Evolutionary conservation across 2,888 invertebrate genomes (phyloP), one percentile per base, ranked within the genome.

Genomic region (Athrips mouffetella): DNA sequence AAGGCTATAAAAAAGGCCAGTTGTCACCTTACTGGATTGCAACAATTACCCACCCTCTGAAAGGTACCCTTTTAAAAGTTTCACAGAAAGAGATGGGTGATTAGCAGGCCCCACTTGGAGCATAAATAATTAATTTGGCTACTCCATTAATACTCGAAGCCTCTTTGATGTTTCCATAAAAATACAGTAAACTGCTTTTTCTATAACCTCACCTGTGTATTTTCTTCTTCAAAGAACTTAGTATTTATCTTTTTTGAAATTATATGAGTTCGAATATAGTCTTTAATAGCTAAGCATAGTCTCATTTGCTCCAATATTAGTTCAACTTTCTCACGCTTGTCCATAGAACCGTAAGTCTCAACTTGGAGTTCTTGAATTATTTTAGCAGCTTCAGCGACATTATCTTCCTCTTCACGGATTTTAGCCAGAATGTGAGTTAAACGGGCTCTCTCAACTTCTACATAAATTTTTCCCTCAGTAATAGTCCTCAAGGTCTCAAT

Each of bases 271-370:
- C 99, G 93, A 55, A 99, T 94, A 75, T 95, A 98, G 80, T 99
- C 99, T 67, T 98, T 95, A 70, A 97, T 98, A 0, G 96, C 94
- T 46, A 99, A 87, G 74, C 99, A 99, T 6, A 99, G 89, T 49
- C 99, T 91, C 98, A 99, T 99, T 83, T 99, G 99, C 79, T 99
- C 99, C 59, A 99, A 83, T 59, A 99, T 97, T 31, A 99, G 91
- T 67, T 98, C 97, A 1, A 99, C 96, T 86, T 98, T 98, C 78
- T 99, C 99, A 48, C 95, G 91, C 75, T 97, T 97, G 55, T 98
- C 97, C 99, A 99, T 99, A 0, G 98, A 98, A 2, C 99, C 99
- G 72, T 98, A 99, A 0, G 99, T 99, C 85, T 99, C 99, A 13
- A 91, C 94, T 67, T 88, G 99, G 5, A 99, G 89, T 73, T 99